phyloP scores from a whole-genome alignment of 2,888 invertebrate species.

The Hyposoter dolosus region DNA sequence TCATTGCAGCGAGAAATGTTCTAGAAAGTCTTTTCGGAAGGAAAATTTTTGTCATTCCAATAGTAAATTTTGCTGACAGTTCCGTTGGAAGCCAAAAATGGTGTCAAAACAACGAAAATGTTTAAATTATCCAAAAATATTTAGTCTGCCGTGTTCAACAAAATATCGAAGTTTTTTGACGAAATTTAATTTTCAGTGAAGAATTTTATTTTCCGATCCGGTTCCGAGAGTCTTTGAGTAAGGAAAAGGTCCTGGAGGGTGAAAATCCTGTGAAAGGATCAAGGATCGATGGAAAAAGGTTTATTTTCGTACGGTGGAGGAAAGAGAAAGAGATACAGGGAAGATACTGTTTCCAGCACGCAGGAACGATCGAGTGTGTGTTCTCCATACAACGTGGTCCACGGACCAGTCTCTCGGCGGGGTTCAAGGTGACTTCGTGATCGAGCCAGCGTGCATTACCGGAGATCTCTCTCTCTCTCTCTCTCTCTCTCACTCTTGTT shows the following conservation, averaged over 20 bases:
- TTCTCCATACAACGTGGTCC: constrained; percentile 70
- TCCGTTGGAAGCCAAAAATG: too few species aligned
- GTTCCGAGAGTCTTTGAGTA: background rate
- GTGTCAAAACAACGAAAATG: too few species aligned
- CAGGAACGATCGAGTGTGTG: constrained; percentile 51
- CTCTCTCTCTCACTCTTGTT: constrained; percentile 48
- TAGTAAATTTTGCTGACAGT: too few species aligned
- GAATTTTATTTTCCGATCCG: too few species aligned
- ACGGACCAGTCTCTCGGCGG: constrained; percentile 73
- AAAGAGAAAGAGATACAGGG: constrained; percentile 48
- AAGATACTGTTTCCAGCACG: constrained; percentile 67
- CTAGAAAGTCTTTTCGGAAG: too few species aligned
- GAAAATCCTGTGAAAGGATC: constrained; percentile 18
- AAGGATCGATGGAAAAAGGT: constrained; percentile 46
- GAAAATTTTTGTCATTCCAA: too few species aligned
- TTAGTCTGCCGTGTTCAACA: too few species aligned
- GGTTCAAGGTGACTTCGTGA: constrained; percentile 80
- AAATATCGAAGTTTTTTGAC: too few species aligned
- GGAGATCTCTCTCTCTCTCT: constrained; percentile 50
- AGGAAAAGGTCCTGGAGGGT: background rate
- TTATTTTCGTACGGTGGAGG: constrained; percentile 32
- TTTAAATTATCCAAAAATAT: too few species aligned
- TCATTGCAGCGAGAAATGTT: too few species aligned
- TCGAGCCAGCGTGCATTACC: constrained; percentile 78
- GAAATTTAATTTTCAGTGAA: too few species aligned